Conservation (phyloP, 2,888 invertebrate genomes). For the Harpalus rufipes region DNA sequence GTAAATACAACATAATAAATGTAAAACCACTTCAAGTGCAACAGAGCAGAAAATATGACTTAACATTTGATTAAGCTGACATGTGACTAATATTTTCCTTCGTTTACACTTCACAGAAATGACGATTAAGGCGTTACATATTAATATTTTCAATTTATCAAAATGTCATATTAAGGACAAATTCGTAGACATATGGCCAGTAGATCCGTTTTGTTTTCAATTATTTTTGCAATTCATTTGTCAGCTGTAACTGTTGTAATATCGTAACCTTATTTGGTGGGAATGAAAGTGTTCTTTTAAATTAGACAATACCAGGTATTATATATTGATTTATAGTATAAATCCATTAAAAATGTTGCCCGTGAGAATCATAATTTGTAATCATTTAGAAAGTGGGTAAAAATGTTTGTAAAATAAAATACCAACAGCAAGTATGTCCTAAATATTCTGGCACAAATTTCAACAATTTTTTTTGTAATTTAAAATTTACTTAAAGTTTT, state of each 20-base stretch:
- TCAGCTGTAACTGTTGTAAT: background rate
- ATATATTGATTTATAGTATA: too few relatives aligned
- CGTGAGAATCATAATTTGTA: too few relatives aligned
- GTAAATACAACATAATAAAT: slow-evolving; percentile 31
- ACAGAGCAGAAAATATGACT: slow-evolving; percentile 40
- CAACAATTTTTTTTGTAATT: too few relatives aligned
- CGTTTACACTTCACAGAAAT: slow-evolving; percentile 4
- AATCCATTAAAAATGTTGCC: too few relatives aligned
- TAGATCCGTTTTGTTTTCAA: background rate
- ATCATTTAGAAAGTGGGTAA: too few relatives aligned
- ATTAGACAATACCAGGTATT: background rate
- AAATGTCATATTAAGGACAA: background rate
- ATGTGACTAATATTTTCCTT: slow-evolving; percentile 23
- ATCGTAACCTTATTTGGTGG: slow-evolving; percentile 14
- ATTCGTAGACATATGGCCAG: background rate
- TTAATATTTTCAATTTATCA: background rate
- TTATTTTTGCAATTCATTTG: slow-evolving; percentile 29
- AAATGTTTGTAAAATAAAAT: too few relatives aligned
- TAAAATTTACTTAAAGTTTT: too few relatives aligned
- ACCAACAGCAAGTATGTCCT: too few relatives aligned
- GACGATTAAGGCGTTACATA: background rate
- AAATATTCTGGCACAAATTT: too few relatives aligned
- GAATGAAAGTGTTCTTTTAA: slow-evolving; percentile 19
- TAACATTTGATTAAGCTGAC: slow-evolving; percentile 39
- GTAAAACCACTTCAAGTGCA: slow-evolving; percentile 23